phyloP scores from a whole-genome alignment of 2,797 vertebrate species.

The Leuciscus waleckii region DNA sequence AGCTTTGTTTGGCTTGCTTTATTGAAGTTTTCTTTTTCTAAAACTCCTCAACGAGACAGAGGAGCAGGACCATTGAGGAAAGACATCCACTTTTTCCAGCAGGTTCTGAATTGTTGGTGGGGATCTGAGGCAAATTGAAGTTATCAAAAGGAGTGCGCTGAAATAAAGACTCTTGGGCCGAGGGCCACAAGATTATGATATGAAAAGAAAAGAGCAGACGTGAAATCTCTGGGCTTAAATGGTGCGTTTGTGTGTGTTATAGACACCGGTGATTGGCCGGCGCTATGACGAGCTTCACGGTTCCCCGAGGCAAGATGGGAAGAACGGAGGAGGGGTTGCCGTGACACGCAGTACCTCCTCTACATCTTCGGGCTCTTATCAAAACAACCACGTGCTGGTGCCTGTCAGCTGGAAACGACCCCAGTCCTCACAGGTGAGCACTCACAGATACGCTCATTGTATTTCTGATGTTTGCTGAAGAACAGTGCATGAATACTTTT shows the following conservation, averaged over 20 bases:
- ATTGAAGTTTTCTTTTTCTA: conserved; percentile 24
- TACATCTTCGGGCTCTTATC: conserved; percentile 96
- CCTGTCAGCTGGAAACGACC: conserved; percentile 98
- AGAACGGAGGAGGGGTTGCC: conserved; percentile 89
- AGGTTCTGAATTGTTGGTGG: conserved; percentile 37
- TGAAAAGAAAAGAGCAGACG: conserved; percentile 11
- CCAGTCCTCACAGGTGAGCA: conserved; percentile 91
- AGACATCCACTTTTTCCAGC: conserved; percentile 9
- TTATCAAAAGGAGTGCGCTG: neutral
- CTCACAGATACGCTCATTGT: neutral
- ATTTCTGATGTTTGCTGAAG: neutral
- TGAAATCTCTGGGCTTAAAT: conserved; percentile 1
- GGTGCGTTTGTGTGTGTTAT: conserved; percentile 38
- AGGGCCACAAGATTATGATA: neutral
- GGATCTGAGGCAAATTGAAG: neutral
- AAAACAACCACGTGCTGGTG: conserved; percentile 91
- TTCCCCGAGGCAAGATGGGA: conserved; percentile 88
- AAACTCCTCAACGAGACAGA: neutral
- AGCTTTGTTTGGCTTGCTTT: conserved; percentile 11
- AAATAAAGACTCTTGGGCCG: neutral
- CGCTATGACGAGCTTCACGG: conserved; percentile 91
- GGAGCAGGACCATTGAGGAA: neutral
- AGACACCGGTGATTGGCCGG: conserved; percentile 97
- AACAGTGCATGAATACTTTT: neutral
- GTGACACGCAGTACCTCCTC: conserved; percentile 95